Evolutionary conservation across 2,888 invertebrate species (phyloP), one percentile per base, ranked within the genome.

Genomic region (Drosophila atripex): DNA sequence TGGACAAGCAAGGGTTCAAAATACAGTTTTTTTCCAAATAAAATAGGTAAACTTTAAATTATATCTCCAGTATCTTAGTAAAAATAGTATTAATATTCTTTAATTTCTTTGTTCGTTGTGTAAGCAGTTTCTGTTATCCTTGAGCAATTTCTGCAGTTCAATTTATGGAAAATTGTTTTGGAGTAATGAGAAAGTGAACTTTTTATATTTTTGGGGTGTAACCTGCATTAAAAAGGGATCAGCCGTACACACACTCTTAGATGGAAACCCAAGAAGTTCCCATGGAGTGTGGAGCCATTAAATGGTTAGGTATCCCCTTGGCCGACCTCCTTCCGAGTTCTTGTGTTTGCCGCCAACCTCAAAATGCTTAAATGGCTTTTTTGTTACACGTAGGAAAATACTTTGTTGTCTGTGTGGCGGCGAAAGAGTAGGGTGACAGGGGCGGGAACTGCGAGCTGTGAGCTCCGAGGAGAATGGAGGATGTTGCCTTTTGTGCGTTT

Each of bases 81-180:
- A 21, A 3, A 23, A 23, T 23, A 23, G 21, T 5, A 23, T 23
- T 23, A 23, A 23, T 23, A 23, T 3, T 21, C 21, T 23, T 23
- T 3, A 8, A 14, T 16, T n/a, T 43, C 21, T 43, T 18, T 43
- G 0, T 1, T 21, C 21, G 12, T 43, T 43, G 43, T 43, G 21
- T 43, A 12, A 18, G 53, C 55, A 30, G 53, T 72, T 56, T 51
- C 85, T 78, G 39, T 35, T 63, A 64, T 63, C 49, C 30, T 28
- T 25, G 32, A 18, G 12, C 30, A 25, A 14, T 18, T 14, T 61
- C 21, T 82, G 73, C 78, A 79, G 73, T 88, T 87, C 82, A 88
- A 86, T 88, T 88, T 88, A 86, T 88, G 86, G 82, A 73, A 86
- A 88, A 88, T 88, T 87, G 89, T 88, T 86, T 88, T 88, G 86